Evolutionary conservation across 1,140 invertebrate genomes (phyloP).

Genomic region (Drosophila tsacasi): DNA sequence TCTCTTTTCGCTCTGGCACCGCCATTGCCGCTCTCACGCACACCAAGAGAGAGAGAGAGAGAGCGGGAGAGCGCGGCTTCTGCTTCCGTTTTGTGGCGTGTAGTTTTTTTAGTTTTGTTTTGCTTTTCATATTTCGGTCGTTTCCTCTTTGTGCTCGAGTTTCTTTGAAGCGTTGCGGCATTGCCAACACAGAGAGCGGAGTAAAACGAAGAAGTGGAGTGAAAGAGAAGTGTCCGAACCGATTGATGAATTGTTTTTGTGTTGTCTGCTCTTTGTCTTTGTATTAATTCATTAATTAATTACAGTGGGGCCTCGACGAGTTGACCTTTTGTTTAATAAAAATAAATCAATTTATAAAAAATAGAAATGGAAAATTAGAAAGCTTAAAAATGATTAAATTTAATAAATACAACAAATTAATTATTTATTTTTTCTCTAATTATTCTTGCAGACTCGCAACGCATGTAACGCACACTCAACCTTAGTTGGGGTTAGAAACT

Average conservation of each 20-base stretch:
- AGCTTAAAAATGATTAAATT: not conserved
- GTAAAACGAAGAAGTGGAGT: slow-evolving; percentile 9
- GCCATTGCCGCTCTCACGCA: slow-evolving; percentile 36
- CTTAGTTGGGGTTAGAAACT: slow-evolving; percentile 9
- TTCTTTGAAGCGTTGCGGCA: slow-evolving; percentile 53
- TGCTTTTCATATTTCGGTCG: slow-evolving; percentile 75
- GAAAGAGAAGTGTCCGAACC: slow-evolving; percentile 13
- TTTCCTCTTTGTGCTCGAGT: slow-evolving; percentile 50
- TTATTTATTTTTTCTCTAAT: not conserved
- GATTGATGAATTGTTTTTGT: slow-evolving; percentile 26
- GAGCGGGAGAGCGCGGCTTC: slow-evolving; percentile 9
- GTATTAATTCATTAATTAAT: slow-evolving; percentile 5
- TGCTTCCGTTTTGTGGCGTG: slow-evolving; percentile 55
- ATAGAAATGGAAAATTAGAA: not conserved
- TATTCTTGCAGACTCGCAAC: slow-evolving; percentile 48
- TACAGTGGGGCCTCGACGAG: not conserved
- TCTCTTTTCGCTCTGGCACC: slow-evolving; percentile 34
- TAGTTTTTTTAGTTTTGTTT: slow-evolving; percentile 81
- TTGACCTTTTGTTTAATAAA: not conserved
- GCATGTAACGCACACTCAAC: slow-evolving; percentile 53
- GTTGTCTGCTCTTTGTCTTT: no score
- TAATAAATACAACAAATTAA: no score
- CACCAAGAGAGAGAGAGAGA: not conserved
- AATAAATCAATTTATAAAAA: not conserved
- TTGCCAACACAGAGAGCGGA: slow-evolving; percentile 58